Base-by-base conservation (phyloP, 2,888 invertebrate genomes). In the Agrotis ipsilon region DNA sequence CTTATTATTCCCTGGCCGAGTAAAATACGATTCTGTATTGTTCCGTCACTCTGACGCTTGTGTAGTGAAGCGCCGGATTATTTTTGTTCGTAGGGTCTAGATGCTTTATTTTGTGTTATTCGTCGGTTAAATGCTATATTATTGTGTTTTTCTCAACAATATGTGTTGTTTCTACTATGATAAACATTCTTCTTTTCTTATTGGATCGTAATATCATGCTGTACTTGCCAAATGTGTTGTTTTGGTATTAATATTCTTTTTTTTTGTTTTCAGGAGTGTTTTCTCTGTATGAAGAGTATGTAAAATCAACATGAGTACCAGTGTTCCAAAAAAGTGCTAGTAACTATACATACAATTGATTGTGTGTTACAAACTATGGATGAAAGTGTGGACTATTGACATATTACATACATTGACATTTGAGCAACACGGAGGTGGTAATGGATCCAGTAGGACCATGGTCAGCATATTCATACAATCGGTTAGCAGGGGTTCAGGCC, bases 391-490 rank as follows among this genome's bases (percentile, higher is more conserved):
- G 94, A 95, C 94, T 92, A 92, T 93, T 96, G 94, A 96, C 92
- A 94, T 89, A 93, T 91, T 94, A 92, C 89, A 91, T 94, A 93
- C 90, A 94, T 93, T 94, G 90, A 92, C 88, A 92, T 87, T 88
- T 89, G 88, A 89, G 92, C 91, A 94, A 90, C 92, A 94, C 95
- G 94, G 92, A 96, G 95, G 93, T 96, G 96, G 96, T 96, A 96
- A 98, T 98, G 98, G 98, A 98, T 97, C 98, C 98, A 93, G 98
- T 98, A 94, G 98, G 98, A 96, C 98, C 98, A 96, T 98, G 98
- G 98, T 97, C 97, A 92, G 97, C 97, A 92, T 98, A 98, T 94
- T 97, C 98, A 87, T 98, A 98, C 97, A 98, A 98, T 96, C 97
- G 98, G 89, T 96, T 98, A 94, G 97, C 98, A 85, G 97, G 97